Conservation (phyloP, 2,797 vertebrate species). For the Pitangus sulphuratus region DNA sequence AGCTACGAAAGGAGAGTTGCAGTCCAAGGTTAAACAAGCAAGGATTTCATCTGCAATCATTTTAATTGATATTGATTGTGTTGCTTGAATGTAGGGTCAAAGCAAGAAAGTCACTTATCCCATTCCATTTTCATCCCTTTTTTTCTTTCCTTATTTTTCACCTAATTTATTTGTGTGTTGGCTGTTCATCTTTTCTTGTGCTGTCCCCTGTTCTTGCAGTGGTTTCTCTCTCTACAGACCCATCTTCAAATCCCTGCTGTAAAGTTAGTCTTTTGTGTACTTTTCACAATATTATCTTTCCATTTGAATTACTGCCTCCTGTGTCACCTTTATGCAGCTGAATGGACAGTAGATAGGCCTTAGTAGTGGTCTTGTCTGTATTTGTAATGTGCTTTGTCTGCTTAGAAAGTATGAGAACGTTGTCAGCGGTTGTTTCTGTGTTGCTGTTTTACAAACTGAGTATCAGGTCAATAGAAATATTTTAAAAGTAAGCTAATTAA, state of each 20-base stretch:
- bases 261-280: not conserved
- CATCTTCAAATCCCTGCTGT: not conserved
- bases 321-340: not conserved
- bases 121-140: not conserved
- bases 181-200: not conserved
- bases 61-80: conserved; percentile 58
- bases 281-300: not conserved
- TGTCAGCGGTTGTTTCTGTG: not conserved
- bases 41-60: conserved; percentile 49
- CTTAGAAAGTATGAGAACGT: not conserved
- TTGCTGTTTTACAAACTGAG: not conserved
- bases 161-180: not conserved
- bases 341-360: not conserved
- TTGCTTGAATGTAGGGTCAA: conserved; percentile 24
- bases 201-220: not conserved
- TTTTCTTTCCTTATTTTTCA: not conserved
- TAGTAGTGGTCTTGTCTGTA: not conserved
- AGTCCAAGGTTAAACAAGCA: conserved; percentile 62
- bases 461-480: conserved; percentile 1
- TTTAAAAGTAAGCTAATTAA: not conserved
- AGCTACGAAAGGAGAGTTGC: conserved; percentile 15
- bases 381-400: not conserved
- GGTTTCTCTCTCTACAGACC: not conserved
- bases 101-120: not conserved
- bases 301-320: not conserved